Percentiles rank a stretch among this genome's conserved stretches.
Conservation (phyloP, 2,797 vertebrate species). For the Poecile montanus region DNA sequence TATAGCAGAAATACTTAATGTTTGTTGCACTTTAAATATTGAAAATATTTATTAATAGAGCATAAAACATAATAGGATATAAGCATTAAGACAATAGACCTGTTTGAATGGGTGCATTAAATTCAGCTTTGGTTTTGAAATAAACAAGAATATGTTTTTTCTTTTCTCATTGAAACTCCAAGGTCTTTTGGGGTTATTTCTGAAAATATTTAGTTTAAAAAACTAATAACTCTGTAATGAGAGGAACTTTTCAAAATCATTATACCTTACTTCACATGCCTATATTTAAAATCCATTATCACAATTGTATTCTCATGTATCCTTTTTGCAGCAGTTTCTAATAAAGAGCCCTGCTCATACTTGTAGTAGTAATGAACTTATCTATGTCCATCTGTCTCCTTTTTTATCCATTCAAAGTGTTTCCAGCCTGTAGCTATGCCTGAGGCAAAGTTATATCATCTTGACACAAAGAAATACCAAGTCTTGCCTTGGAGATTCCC, state of each 20-base stretch:
- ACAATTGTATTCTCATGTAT: background rate
- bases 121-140: background rate
- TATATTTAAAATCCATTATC: background rate
- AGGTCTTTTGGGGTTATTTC: background rate
- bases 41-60: background rate
- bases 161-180: background rate
- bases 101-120: background rate
- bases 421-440: constrained; percentile 68
- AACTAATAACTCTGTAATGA: background rate
- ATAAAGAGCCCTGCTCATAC: background rate
- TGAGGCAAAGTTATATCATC: constrained; percentile 70
- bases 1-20: background rate
- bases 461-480: constrained; percentile 68
- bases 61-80: background rate
- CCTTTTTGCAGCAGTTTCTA: background rate
- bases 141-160: background rate
- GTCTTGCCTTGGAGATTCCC: constrained; percentile 57
- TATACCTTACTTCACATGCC: background rate
- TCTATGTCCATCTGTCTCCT: constrained; percentile 52
- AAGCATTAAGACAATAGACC: background rate
- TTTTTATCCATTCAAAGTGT: constrained; percentile 65
- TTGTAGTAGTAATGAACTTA: constrained; percentile 42
- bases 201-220: background rate
- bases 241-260: background rate
- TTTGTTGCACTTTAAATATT: background rate